These are phyloP conservation scores for Mayetiola destructor DNA, from an alignment of 2,888 invertebrate genomes.

Conservation along the genomic window DNA sequence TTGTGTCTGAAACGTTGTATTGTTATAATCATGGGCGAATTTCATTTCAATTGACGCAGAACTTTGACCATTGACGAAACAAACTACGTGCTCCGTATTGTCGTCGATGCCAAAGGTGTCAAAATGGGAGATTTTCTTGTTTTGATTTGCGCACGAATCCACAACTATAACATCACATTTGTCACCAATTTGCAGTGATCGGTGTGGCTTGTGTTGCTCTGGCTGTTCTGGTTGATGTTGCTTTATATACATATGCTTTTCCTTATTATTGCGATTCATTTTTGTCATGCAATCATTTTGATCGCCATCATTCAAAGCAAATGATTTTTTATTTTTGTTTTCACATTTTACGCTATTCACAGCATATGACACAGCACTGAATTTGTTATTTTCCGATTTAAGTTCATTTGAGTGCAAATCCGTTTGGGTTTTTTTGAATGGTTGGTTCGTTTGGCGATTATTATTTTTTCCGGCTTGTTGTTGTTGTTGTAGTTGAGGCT, in stretches of 20 bases:
- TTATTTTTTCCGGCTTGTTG: not conserved
- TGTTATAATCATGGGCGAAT: slow-evolving; percentile 13
- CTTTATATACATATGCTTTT: too few species aligned
- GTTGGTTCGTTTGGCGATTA: not conserved
- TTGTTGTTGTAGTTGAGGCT: not conserved
- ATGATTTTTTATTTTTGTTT: too few species aligned
- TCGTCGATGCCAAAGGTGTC: not conserved
- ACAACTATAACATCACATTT: too few species aligned
- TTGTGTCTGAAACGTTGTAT: too few species aligned
- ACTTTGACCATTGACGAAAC: not conserved
- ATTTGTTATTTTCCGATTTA: not conserved
- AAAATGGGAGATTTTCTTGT: not conserved
- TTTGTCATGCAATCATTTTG: too few species aligned
- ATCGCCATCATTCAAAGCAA: not conserved
- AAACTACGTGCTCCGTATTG: not conserved
- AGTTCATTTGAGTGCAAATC: not conserved
- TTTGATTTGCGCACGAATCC: not conserved
- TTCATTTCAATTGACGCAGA: not conserved
- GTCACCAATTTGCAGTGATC: not conserved
- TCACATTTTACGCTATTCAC: not conserved
- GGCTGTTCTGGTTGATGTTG: not conserved
- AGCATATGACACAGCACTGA: not conserved
- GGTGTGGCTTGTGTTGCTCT: not conserved
- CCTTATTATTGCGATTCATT: too few species aligned
- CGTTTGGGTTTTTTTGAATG: not conserved